Conservation (phyloP, 1,140 invertebrate species). For the Zaprionus gabonicus region DNA sequence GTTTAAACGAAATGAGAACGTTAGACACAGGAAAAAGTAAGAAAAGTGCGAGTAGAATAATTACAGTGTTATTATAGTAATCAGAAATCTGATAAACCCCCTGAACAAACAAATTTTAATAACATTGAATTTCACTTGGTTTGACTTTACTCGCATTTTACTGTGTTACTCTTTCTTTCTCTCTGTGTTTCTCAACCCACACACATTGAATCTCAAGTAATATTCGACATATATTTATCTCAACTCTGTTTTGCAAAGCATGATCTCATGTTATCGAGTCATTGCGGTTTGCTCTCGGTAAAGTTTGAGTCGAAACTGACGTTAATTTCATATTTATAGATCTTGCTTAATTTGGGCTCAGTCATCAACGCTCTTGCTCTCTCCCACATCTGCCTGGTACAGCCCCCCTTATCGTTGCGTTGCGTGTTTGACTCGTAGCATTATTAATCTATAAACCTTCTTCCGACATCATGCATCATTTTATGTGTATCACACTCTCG, state of each 20-base stretch:
- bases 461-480: slow-evolving; percentile 42
- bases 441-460: slow-evolving; percentile 56
- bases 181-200: not conserved
- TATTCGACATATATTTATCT: slow-evolving; percentile 10
- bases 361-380: slow-evolving; percentile 2
- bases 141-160: not conserved
- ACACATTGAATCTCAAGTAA: not conserved
- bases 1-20: slow-evolving; percentile 3
- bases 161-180: not conserved
- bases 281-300: slow-evolving; percentile 24
- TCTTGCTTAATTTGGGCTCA: slow-evolving; percentile 12
- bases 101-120: not conserved
- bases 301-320: slow-evolving; percentile 30
- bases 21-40: not conserved
- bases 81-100: not conserved
- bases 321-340: slow-evolving; percentile 52
- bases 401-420: slow-evolving; percentile 21
- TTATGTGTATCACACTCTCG: slow-evolving; percentile 56
- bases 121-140: not conserved
- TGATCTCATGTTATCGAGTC: slow-evolving; percentile 60
- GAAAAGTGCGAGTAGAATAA: not conserved
- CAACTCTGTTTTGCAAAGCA: slow-evolving; percentile 4
- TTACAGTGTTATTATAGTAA: not conserved
- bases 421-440: slow-evolving; percentile 48
- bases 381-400: not conserved